Conservation (phyloP, 2,888 invertebrate genomes). For the Papilio demoleus region DNA sequence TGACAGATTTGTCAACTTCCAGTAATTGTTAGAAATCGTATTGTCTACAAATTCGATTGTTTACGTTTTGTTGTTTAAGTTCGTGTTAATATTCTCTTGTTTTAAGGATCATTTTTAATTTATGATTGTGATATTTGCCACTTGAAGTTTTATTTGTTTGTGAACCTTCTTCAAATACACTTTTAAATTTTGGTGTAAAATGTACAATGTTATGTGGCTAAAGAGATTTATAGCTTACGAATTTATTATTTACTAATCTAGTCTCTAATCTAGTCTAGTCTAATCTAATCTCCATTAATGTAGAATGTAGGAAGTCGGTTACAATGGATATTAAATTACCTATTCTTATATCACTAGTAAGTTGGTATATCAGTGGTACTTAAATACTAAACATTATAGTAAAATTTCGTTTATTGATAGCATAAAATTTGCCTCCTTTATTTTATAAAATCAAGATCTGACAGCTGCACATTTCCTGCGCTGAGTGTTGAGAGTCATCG, state of each 20-base stretch:
- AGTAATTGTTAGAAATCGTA: conserved; percentile 50
- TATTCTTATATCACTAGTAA: too few species aligned
- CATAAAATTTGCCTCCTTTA: too few species aligned
- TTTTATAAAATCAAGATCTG: background rate
- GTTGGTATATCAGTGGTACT: too few species aligned
- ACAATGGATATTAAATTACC: too few species aligned
- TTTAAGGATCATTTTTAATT: conserved; percentile 40
- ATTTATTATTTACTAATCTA: too few species aligned
- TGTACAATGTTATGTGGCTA: background rate
- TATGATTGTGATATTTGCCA: conserved; percentile 35
- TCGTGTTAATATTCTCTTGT: conserved; percentile 33
- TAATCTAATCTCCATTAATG: too few species aligned
- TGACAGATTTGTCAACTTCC: conserved; percentile 62
- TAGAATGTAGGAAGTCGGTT: too few species aligned
- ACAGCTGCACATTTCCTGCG: conserved; percentile 33
- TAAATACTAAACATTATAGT: too few species aligned
- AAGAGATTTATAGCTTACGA: background rate
- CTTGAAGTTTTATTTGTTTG: conserved; percentile 11
- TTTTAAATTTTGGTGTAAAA: background rate
- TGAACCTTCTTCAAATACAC: background rate
- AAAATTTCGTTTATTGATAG: too few species aligned
- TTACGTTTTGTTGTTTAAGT: conserved; percentile 47
- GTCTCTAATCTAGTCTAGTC: too few species aligned
- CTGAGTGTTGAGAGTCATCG: conserved; percentile 53
- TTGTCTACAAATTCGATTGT: conserved; percentile 42